phyloP scores from a whole-genome alignment of 2,888 invertebrate species.

The Zele albiditarsus region DNA sequence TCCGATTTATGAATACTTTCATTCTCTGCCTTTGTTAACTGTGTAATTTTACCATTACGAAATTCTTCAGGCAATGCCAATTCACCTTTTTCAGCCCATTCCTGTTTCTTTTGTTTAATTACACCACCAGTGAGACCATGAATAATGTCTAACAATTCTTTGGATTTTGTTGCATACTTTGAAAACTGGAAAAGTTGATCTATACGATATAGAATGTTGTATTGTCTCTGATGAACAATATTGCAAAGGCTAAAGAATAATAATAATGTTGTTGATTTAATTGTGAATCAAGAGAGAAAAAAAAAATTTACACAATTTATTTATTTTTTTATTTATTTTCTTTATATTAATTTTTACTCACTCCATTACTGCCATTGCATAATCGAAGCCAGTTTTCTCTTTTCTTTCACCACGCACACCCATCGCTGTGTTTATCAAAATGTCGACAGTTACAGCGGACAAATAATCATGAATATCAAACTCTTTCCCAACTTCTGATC shows the following conservation, averaged over 20 bases:
- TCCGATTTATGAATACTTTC: constrained; percentile 54
- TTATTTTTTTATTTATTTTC: not conserved
- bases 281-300: constrained; percentile 11
- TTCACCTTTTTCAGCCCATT: constrained; percentile 51
- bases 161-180: constrained; percentile 72
- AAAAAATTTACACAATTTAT: not conserved
- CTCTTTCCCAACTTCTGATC: constrained; percentile 69
- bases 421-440: constrained; percentile 77
- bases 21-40: constrained; percentile 61
- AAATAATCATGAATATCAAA: constrained; percentile 75
- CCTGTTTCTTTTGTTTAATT: constrained; percentile 59
- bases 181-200: constrained; percentile 74
- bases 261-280: not conserved
- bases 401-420: constrained; percentile 73
- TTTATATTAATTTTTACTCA: constrained; percentile 59
- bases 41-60: constrained; percentile 30
- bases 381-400: constrained; percentile 74
- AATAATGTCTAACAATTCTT: constrained; percentile 72
- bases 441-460: constrained; percentile 74
- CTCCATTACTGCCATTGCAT: constrained; percentile 77
- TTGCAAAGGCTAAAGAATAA: constrained; percentile 74
- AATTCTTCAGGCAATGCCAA: constrained; percentile 43
- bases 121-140: constrained; percentile 74
- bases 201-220: constrained; percentile 72
- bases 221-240: constrained; percentile 75